A percentile compares a stretch with the other conserved stretches of the same genome.
Evolutionary conservation across 2,888 invertebrate genomes (phyloP).

Genomic region (Drosophila differens): DNA sequence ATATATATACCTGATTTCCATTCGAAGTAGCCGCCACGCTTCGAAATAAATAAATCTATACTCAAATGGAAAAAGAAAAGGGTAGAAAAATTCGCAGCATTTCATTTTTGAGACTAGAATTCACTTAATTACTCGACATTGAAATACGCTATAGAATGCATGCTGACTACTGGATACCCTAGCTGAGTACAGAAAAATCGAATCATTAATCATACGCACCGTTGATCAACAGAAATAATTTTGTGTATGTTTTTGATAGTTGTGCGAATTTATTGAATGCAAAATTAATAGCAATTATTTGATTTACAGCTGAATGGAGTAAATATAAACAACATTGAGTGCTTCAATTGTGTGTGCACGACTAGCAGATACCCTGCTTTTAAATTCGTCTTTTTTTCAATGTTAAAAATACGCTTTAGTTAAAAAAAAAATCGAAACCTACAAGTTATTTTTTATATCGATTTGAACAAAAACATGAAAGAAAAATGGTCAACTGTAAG

Average conservation of each 20-base stretch:
- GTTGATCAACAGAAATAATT: conserved; percentile 10
- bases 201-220: conserved; percentile 40
- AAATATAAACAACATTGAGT: not conserved
- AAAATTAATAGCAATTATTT: conserved; percentile 46
- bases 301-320: not conserved
- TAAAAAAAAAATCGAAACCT: too few relatives aligned
- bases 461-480: too few relatives aligned
- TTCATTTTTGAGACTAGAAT: not conserved
- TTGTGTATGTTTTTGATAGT: conserved; percentile 4
- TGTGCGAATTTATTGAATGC: conserved; percentile 19
- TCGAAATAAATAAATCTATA: not conserved
- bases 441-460: too few relatives aligned
- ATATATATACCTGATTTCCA: conserved; percentile 12
- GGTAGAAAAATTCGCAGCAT: not conserved
- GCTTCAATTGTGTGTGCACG: not conserved
- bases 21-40: not conserved
- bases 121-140: not conserved
- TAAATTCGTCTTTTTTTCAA: too few relatives aligned
- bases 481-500: too few relatives aligned
- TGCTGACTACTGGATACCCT: not conserved
- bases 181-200: not conserved
- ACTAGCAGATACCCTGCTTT: not conserved
- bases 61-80: not conserved
- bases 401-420: too few relatives aligned
- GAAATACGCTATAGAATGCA: not conserved